These are phyloP conservation scores for Gadus chalcogrammus DNA, from an alignment of 2,113 vertebrate species.

Conservation along the genomic window DNA sequence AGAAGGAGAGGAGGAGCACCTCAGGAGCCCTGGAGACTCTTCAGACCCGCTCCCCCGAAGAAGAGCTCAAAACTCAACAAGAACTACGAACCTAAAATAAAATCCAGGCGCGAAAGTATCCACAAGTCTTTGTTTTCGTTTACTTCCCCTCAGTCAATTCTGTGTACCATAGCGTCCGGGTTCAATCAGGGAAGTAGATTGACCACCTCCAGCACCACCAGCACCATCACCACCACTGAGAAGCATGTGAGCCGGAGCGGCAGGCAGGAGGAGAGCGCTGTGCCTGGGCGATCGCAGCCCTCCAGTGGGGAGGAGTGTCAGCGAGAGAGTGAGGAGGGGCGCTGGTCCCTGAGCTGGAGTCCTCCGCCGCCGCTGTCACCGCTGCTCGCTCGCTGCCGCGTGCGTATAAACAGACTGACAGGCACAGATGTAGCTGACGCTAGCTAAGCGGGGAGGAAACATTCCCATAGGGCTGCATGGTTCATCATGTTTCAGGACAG, in stretches of 20 bases:
- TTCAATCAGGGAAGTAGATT: too few relatives aligned
- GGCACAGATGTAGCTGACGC: slow-evolving; percentile 77
- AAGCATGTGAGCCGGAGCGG: not conserved
- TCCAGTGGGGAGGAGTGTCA: slow-evolving; percentile 32
- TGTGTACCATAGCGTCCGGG: too few relatives aligned
- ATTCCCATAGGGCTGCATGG: slow-evolving; percentile 79
- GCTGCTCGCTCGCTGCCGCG: slow-evolving; percentile 17
- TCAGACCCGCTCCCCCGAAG: slow-evolving; percentile 7
- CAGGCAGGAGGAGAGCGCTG: not conserved
- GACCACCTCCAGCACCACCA: too few relatives aligned
- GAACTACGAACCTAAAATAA: not conserved
- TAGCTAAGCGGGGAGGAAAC: slow-evolving; percentile 66
- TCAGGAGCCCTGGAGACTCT: slow-evolving; percentile 2
- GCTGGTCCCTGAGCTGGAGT: slow-evolving; percentile 32
- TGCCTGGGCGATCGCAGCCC: slow-evolving; percentile 36
- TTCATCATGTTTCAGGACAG: slow-evolving; percentile 83
- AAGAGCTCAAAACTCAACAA: not conserved
- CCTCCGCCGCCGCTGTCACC: slow-evolving; percentile 30
- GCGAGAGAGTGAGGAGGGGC: slow-evolving; percentile 25
- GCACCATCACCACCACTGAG: not conserved
- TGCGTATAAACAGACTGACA: slow-evolving; percentile 62
- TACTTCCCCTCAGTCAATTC: too few relatives aligned
- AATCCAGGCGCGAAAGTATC: slow-evolving; percentile 13
- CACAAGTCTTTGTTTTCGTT: too few relatives aligned
- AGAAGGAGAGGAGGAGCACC: slow-evolving; percentile 15